Evolutionary conservation across 1,140 invertebrate species (phyloP), one percentile per base, ranked within the genome.

Genomic region (Marisa cornuarietis): DNA sequence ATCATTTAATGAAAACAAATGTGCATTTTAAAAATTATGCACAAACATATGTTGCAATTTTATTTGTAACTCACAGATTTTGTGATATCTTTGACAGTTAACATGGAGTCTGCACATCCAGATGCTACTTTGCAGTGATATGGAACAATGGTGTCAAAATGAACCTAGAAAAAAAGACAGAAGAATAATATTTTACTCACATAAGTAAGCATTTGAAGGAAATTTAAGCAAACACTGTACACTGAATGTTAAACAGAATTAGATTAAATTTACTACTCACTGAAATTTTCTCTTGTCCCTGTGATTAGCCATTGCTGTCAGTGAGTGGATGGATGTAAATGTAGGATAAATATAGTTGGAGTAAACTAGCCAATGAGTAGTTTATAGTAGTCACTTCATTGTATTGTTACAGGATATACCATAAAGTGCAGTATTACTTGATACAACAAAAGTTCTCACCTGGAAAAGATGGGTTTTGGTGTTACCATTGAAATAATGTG

Each of bases 81-180:
- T 14, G 61, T 63, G 18, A 63, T 51, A 20, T 79, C 54, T 42
- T 20, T n/a, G n/a, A 31, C 58, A 24, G 71, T 24, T 62, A 79
- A 42, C 78, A 79, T 73, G 61, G n/a, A 42, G 24, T 73, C n/a
- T 18, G 58, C 31, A 74, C 78, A 79, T 11, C 16, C 31, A 20
- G 26, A 42, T 65, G 24, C 16, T 13, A 58, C 13, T 31, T 31
- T 51, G 61, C 78, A 79, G 61, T 79, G 78, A 42, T 79, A 79
- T n/a, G 78, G 78, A 63, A 20, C 54, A 7, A 63, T 58, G 13
- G 26, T 31, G 69, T 79, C 78, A 61, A 79, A 58, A 52, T 74
- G 18, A 18, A 74, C 49, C 72, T 74, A 54, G 24, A 20, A 58
- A 22, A n/a, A 42, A 52, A 42, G 8, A 26, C 20, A 22, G 62